Percentiles rank a stretch among this genome's conserved stretches.
Conservation (phyloP, 2,797 vertebrate species). For the Rousettus madagascariensis region DNA sequence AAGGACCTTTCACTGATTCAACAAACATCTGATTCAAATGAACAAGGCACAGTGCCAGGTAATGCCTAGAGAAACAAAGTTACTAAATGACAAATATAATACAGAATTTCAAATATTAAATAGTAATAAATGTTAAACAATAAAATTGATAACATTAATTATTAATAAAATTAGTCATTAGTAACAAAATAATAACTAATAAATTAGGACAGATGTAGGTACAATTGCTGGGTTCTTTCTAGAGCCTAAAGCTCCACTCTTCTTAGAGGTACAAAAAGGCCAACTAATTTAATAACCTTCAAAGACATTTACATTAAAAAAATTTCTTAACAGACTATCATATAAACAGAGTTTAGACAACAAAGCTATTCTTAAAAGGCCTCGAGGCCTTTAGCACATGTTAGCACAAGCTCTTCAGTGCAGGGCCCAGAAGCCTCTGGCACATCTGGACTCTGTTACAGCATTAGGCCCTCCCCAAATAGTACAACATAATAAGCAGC, state of each 20-base stretch:
- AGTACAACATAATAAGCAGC: too few relatives aligned
- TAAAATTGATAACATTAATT: not conserved
- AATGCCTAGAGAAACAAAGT: not conserved
- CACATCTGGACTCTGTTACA: not conserved
- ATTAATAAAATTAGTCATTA: slow-evolving; percentile 8
- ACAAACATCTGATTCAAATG: not conserved
- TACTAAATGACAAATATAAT: not conserved
- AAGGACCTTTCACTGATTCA: not conserved
- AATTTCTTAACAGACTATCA: not conserved
- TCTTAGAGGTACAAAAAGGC: not conserved
- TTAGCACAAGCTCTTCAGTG: too few relatives aligned
- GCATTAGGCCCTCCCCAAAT: not conserved
- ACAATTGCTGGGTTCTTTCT: not conserved
- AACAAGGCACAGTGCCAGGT: not conserved
- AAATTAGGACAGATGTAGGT: not conserved
- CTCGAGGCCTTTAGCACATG: not conserved
- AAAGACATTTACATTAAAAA: not conserved
- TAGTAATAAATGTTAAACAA: not conserved
- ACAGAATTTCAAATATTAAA: not conserved
- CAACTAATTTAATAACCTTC: not conserved
- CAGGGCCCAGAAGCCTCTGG: not conserved
- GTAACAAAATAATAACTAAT: not conserved
- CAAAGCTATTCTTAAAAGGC: not conserved
- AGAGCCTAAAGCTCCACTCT: not conserved
- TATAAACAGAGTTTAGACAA: not conserved